Percentiles rank a stretch among this genome's conserved stretches.
phyloP scores from a whole-genome alignment of 2,797 vertebrate genomes.

The Mormyrops attenuatus region DNA sequence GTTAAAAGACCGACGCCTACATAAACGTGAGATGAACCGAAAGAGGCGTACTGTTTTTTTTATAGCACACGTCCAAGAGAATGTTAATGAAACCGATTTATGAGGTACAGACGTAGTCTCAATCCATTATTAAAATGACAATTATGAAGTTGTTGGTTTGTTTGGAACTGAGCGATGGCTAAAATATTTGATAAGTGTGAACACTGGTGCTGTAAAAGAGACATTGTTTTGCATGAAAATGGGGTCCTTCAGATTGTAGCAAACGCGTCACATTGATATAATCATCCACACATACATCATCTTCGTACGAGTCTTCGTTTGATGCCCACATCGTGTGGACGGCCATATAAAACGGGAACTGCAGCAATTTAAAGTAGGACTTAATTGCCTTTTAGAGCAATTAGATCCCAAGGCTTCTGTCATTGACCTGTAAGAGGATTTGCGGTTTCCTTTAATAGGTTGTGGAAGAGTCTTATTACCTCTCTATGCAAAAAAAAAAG shows the following conservation, averaged over 20 bases:
- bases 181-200: neutral
- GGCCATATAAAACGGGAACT: neutral
- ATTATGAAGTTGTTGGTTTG: neutral
- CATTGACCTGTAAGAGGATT: neutral
- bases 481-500: neutral
- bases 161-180: neutral
- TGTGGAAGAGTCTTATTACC: neutral
- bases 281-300: neutral
- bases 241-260: neutral
- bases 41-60: neutral
- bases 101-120: neutral
- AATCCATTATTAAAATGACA: neutral
- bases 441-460: neutral
- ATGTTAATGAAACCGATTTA: neutral
- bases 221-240: neutral
- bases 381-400: slow-evolving; percentile 1
- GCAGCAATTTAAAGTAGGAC: neutral
- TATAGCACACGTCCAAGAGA: neutral
- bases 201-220: neutral
- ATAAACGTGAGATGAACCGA: neutral
- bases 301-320: neutral
- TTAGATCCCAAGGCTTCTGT: neutral
- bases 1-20: neutral
- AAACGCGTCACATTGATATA: neutral
- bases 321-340: neutral